Evolutionary conservation across 2,888 invertebrate species (phyloP).

Genomic region (Pterostichus niger): DNA sequence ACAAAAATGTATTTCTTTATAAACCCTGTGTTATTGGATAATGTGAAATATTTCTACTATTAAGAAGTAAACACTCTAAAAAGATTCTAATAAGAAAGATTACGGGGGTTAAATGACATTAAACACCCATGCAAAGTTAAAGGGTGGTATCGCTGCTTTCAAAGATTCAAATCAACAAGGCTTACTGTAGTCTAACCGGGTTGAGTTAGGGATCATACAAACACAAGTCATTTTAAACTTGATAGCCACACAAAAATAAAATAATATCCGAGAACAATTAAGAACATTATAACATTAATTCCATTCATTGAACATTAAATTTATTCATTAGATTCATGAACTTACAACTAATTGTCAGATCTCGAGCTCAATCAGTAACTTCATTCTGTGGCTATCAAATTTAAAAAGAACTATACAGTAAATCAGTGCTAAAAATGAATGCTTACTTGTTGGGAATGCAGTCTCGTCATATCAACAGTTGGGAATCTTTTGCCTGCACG

Average conservation of each 20-base stretch:
- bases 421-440: conserved; percentile 18
- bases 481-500: conserved; percentile 89
- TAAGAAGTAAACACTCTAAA: conserved; percentile 5
- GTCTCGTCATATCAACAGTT: conserved; percentile 74
- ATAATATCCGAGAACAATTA: too few relatives aligned
- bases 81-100: conserved; percentile 36
- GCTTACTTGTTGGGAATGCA: conserved; percentile 75
- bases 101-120: conserved; percentile 35
- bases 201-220: too few relatives aligned
- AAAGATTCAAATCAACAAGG: not conserved
- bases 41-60: conserved; percentile 48
- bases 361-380: not conserved
- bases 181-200: not conserved
- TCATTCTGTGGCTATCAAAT: not conserved
- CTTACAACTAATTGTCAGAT: too few relatives aligned
- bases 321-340: too few relatives aligned
- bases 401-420: not conserved
- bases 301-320: too few relatives aligned
- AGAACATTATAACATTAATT: too few relatives aligned
- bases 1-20: not conserved
- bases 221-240: too few relatives aligned
- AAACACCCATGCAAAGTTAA: conserved; percentile 61
- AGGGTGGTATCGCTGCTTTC: conserved; percentile 1
- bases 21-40: conserved; percentile 34
- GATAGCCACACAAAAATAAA: too few relatives aligned